Evolutionary conservation across 2,888 invertebrate genomes (phyloP), one percentile per base, ranked within the genome.

Genomic region (Barypeithes pellucidus): DNA sequence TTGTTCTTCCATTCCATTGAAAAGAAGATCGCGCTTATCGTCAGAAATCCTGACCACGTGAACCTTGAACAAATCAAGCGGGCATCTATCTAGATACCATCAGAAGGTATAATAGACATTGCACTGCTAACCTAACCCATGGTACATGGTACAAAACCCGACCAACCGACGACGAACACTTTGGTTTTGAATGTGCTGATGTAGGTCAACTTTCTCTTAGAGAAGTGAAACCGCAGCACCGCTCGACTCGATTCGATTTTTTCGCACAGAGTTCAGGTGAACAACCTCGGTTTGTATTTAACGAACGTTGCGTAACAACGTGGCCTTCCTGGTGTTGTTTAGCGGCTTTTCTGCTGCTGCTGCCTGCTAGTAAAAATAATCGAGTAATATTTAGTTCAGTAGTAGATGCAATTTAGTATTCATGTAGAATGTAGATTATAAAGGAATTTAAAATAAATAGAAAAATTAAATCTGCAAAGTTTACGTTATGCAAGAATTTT

Each of bases 141-240:
- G 67, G 59, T 59, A 60, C 63, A 67, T 67, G 67, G 59, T 59
- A 60, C 59, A 45, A 45, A 33, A 45, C n/a, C 12, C 57, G 29
- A 66, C 71, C 62, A 68, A 57, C 60, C 59, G 54, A 43, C 57
- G 50, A 57, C 41, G 36, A 63, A 52, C 70, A 59, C 29, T 63
- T 71, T 63, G 71, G 73, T 69, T 77, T 78, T 77, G 78, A 81
- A 80, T 79, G 77, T 77, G 29, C 3, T 29, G 81, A 86, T 85
- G 83, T 86, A 81, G 86, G 85, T 85, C 85, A 86, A 85, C 85
- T 86, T 86, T 86, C 86, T 85, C 86, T 86, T 82, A 78, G 83
- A 84, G 85, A 86, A 86, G 86, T 86, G 86, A 86, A 86, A 86
- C 85, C 82, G 66, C 59, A 45, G 66, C 59, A 45, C 60, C 47